phyloP scores from a whole-genome alignment of 2,888 invertebrate species.

The Parnassius smintheus region DNA sequence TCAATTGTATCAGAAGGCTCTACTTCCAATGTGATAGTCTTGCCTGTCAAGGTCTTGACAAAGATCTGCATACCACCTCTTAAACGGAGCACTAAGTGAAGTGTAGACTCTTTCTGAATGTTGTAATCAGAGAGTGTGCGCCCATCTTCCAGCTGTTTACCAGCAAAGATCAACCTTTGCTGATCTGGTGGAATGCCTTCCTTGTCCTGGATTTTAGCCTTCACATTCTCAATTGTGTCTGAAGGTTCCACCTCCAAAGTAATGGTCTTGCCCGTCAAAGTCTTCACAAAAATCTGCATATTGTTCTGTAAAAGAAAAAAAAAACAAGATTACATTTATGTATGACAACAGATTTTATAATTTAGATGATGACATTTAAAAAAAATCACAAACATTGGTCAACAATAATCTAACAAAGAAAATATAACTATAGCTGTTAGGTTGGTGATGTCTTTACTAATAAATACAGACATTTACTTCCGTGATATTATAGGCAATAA shows the following conservation, averaged over 20 bases:
- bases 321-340: not conserved
- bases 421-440: too few species aligned
- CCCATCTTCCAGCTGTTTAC: not conserved
- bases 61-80: not conserved
- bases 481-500: too few species aligned
- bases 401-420: too few species aligned
- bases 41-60: constrained; percentile 88
- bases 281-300: constrained; percentile 93
- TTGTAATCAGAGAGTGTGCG: not conserved
- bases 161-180: constrained; percentile 1
- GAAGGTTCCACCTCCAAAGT: not conserved
- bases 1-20: constrained; percentile 20
- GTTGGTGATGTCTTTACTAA: too few species aligned
- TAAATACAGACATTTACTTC: too few species aligned
- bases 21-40: constrained; percentile 91
- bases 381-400: too few species aligned
- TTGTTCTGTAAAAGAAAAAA: constrained; percentile 17
- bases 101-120: not conserved
- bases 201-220: not conserved
- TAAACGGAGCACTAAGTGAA: not conserved
- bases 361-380: too few species aligned
- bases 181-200: not conserved
- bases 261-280: not conserved
- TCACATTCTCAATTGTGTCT: not conserved
- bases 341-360: too few species aligned